Conservation (phyloP, 2,888 invertebrate species). For the Drosophila rellima region DNA sequence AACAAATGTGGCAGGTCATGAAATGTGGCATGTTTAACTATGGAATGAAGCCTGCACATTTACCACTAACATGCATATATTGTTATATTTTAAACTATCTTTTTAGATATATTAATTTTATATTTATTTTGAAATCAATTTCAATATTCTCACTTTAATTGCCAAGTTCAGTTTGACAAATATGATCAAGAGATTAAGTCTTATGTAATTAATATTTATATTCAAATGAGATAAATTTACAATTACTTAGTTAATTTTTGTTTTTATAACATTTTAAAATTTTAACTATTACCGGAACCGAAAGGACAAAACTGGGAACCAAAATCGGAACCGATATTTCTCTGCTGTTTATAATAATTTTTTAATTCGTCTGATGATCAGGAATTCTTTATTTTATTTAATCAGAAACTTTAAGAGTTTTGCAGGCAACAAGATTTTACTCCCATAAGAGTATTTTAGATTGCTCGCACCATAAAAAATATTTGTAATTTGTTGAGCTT, state of each 20-base stretch:
- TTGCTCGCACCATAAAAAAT: conserved; percentile 6
- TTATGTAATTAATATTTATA: background rate
- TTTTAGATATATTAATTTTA: background rate
- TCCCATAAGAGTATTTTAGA: conserved; percentile 11
- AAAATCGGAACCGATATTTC: no score
- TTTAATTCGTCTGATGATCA: no score
- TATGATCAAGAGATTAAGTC: no score
- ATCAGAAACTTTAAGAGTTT: no score
- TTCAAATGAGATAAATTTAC: background rate
- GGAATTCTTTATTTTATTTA: background rate
- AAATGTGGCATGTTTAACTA: background rate
- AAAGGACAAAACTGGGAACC: no score
- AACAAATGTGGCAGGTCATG: background rate
- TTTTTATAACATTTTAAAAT: no score
- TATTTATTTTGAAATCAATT: background rate
- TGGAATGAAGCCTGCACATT: background rate
- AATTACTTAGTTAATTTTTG: no score
- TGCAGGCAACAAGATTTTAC: background rate
- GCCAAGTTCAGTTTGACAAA: no score
- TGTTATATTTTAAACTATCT: background rate
- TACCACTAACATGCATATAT: no score
- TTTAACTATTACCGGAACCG: no score
- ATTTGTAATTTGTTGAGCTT: conserved; percentile 7
- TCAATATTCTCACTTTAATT: no score
- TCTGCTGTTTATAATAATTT: no score